These are phyloP conservation scores for Cyclura pinguis DNA, from an alignment of 2,797 vertebrate genomes.

Conservation along the genomic window DNA sequence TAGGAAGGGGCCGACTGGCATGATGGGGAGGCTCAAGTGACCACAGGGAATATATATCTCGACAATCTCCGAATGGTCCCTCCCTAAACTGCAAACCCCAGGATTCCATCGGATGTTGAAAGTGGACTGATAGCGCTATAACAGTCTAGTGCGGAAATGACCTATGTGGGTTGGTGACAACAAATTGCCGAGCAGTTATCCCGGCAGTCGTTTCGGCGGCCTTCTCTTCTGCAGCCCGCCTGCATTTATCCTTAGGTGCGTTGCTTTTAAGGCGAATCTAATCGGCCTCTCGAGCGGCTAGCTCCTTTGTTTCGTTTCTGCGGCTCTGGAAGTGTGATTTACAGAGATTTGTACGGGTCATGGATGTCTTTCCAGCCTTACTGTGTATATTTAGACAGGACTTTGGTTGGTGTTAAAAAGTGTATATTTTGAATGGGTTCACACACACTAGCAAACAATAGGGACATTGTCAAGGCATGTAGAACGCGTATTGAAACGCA, in stretches of 20 bases:
- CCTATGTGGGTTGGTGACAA: not conserved
- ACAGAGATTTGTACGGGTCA: slow-evolving; percentile 91
- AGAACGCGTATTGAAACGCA: slow-evolving; percentile 87
- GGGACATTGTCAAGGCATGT: slow-evolving; percentile 92
- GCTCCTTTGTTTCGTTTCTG: slow-evolving; percentile 87
- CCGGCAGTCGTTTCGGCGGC: slow-evolving; percentile 37
- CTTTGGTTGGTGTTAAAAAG: slow-evolving; percentile 93
- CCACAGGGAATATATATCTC: too few relatives aligned
- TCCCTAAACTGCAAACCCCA: too few relatives aligned
- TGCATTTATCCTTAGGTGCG: slow-evolving; percentile 80
- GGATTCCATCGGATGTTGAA: too few relatives aligned
- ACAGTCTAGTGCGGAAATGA: too few relatives aligned
- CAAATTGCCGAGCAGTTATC: not conserved
- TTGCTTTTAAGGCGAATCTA: slow-evolving; percentile 83
- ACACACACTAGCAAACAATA: slow-evolving; percentile 92
- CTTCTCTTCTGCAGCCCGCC: slow-evolving; percentile 61
- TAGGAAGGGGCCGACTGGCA: too few relatives aligned
- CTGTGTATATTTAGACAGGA: slow-evolving; percentile 93
- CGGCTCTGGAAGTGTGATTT: slow-evolving; percentile 92
- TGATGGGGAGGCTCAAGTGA: too few relatives aligned
- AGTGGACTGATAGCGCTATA: too few relatives aligned
- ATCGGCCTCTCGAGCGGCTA: slow-evolving; percentile 81
- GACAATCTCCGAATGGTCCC: too few relatives aligned
- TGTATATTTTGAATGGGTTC: slow-evolving; percentile 91
- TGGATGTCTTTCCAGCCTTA: slow-evolving; percentile 86